Evolutionary conservation across 2,888 invertebrate genomes (phyloP).

Genomic region (Eustalomyia histrio): DNA sequence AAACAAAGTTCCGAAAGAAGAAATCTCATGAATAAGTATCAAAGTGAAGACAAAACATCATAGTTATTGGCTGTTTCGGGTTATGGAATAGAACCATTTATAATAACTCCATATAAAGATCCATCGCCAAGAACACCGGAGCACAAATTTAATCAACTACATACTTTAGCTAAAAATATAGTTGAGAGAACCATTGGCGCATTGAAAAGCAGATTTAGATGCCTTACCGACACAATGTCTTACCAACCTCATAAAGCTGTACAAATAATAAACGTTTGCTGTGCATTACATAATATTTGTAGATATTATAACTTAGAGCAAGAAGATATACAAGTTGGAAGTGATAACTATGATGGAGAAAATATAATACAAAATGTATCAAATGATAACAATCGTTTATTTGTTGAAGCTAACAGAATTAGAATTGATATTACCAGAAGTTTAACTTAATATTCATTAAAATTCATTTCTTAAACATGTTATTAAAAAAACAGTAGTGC

Average conservation of each 20-base stretch:
- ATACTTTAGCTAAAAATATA: slow-evolving; percentile 15
- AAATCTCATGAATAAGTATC: slow-evolving; percentile 11
- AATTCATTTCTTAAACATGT: no score
- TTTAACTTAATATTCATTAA: no score
- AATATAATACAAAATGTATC: not conserved
- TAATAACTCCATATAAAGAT: no score
- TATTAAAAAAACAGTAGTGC: no score
- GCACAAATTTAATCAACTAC: slow-evolving; percentile 2
- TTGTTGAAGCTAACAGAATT: not conserved
- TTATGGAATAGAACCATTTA: no score
- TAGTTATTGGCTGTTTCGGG: slow-evolving; percentile 8
- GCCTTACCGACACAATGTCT: not conserved
- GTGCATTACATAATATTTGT: slow-evolving; percentile 26
- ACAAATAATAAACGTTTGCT: slow-evolving; percentile 32
- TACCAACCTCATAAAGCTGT: slow-evolving; percentile 3
- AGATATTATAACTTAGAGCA: slow-evolving; percentile 4
- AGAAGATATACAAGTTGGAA: no score
- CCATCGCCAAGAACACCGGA: not conserved
- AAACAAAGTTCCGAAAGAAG: slow-evolving; percentile 22
- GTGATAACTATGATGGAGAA: not conserved
- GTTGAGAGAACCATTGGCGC: slow-evolving; percentile 14
- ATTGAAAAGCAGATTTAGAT: slow-evolving; percentile 20
- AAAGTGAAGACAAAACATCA: slow-evolving; percentile 18
- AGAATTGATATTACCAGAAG: no score
- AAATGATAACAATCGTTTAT: not conserved